Evolutionary conservation across 2,888 invertebrate genomes (phyloP).

Genomic region (Pandemis corylana): DNA sequence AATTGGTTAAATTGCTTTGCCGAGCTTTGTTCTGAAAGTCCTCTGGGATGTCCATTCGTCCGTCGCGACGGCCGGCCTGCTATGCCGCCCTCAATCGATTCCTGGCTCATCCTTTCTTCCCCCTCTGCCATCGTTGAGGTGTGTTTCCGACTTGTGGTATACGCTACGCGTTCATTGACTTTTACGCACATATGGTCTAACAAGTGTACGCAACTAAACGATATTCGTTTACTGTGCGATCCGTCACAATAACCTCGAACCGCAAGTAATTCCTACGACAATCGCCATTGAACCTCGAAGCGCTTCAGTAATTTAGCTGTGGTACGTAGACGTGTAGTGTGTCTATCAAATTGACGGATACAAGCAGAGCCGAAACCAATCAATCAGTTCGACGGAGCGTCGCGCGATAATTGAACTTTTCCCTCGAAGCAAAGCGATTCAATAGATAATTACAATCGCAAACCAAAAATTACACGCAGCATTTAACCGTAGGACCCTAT

Average conservation of each 20-base stretch:
- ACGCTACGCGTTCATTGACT: conserved; percentile 26
- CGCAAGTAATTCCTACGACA: conserved; percentile 18
- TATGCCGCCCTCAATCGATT: conserved; percentile 57
- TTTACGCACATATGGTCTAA: conserved; percentile 20
- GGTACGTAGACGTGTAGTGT: conserved; percentile 64
- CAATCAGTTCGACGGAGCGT: conserved; percentile 77
- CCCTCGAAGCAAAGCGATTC: conserved; percentile 72
- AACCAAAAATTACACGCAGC: conserved; percentile 83
- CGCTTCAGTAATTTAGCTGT: conserved; percentile 68
- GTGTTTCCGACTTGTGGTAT: conserved; percentile 39
- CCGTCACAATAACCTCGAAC: conserved; percentile 3
- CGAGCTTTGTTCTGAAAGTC: conserved; percentile 72
- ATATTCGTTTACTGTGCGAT: conserved; percentile 9
- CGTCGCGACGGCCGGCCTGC: conserved; percentile 49
- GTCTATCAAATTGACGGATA: conserved; percentile 73
- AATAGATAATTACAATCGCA: conserved; percentile 83
- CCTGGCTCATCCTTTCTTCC: conserved; percentile 57
- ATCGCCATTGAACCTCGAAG: conserved; percentile 47
- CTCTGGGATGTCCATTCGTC: conserved; percentile 67
- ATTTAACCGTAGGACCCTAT: conserved; percentile 80
- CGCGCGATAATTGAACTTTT: conserved; percentile 81
- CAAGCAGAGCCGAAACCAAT: conserved; percentile 75
- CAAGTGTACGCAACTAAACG: conserved; percentile 4
- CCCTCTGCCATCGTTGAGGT: conserved; percentile 44
- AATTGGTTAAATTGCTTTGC: conserved; percentile 83